Evolutionary conservation across 2,113 vertebrate genomes (phyloP), one percentile per base, ranked within the genome.

Genomic region (Atrichornis clamosus): DNA sequence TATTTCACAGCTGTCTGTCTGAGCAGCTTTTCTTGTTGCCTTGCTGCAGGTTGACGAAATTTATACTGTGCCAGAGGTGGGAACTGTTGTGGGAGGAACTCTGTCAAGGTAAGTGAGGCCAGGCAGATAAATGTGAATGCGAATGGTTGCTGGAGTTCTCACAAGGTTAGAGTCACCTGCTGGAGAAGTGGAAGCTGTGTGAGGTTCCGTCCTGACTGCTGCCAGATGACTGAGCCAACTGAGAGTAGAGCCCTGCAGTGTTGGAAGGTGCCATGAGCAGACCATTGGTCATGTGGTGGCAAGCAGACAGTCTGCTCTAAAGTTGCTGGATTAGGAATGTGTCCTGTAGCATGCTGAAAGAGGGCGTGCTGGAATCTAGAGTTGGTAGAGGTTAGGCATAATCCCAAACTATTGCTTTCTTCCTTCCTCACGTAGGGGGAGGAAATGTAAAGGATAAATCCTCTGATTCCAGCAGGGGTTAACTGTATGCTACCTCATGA

Each of bases 61-160:
- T 97, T 99, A 99, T 94, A 99, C 99, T 0, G 99, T 99, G 69
- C 99, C 99, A 81, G 99, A 99, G 70, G 99, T 99, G 94, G 99
- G 99, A 60, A 99, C 99, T 37, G 99, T 99, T 89, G 99, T 99
- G 56, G 99, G 99, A 96, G 99, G 99, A 88, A 99, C 99, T 70
- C 98, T 99, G 42, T 99, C 99, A 50, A 99, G 99, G 99, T 99
- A 82, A 98, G 98, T 85, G 85, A 77, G 90, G 55, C 44, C 50
- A 28, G 56, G 47, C 44, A 65, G 47, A 65, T 7, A 20, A 7
- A 3, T 27, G 21, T 52, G 46, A 9, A 16, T 73, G n/a, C 52
- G 67, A 53, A 82, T 84, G 56, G 44, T 88, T 92, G 42, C 37
- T 87, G 58, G 30, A 84, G 23, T 55, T 86, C 37, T 35, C 39